phyloP scores from a whole-genome alignment of 2,113 vertebrate species.

The Columbina picui region DNA sequence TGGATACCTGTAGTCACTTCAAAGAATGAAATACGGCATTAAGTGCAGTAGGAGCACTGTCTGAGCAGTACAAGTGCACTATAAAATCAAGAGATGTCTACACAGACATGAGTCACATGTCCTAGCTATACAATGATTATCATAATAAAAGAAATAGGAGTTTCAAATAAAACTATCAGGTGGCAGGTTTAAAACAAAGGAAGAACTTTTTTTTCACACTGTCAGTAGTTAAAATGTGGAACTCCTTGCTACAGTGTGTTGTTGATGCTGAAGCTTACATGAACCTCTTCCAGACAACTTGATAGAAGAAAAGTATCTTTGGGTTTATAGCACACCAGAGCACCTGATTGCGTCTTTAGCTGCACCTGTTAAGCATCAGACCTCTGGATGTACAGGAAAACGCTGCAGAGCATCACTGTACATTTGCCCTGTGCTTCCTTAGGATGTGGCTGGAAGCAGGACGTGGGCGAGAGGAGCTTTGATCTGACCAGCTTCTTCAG shows the following conservation, averaged over 20 bases:
- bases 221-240: accelerated
- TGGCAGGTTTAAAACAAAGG: neutral
- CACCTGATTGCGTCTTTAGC: neutral
- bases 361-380: neutral
- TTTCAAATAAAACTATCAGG: neutral
- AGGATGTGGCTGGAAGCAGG: neutral
- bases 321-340: neutral
- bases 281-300: neutral
- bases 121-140: neutral
- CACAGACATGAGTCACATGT: neutral
- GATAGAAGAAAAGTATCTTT: neutral
- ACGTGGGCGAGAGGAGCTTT: neutral
- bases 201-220: neutral
- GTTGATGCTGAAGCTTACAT: neutral
- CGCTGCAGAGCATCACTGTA: neutral
- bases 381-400: neutral
- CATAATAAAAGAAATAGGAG: neutral
- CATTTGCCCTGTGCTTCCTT: neutral
- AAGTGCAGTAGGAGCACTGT: neutral
- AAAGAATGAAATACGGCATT: neutral
- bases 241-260: neutral
- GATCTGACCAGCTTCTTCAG: neutral
- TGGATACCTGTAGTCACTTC: neutral
- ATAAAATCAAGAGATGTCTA: neutral
- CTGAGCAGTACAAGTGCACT: neutral